Evolutionary conservation across 37 sponge, comb jelly and placozoan species (phyloP).

Genomic region (Theonella swinhoei): DNA sequence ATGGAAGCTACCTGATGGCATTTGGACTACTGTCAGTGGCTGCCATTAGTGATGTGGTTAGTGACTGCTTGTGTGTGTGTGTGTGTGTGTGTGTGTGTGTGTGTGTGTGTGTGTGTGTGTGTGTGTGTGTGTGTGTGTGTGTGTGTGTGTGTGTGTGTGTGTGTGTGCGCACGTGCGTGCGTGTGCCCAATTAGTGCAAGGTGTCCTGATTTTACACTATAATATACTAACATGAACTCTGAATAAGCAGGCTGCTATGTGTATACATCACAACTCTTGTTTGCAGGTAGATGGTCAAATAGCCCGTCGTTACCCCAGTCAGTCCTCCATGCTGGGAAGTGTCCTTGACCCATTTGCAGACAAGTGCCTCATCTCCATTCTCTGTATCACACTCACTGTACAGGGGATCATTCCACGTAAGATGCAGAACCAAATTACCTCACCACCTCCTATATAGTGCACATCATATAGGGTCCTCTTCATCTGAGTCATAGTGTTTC

Average conservation of each 20-base stretch:
- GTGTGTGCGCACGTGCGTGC: no score
- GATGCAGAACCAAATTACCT: not conserved
- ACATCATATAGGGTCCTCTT: not conserved
- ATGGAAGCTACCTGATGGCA: slow-evolving; percentile 47
- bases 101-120: no score
- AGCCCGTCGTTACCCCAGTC: slow-evolving; percentile 74
- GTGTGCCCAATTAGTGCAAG: no score
- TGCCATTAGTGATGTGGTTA: slow-evolving; percentile 76
- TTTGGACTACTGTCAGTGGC: slow-evolving; percentile 63
- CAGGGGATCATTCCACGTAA: slow-evolving; percentile 74
- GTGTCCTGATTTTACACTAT: no score
- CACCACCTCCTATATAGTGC: no score
- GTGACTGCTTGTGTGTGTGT: not conserved
- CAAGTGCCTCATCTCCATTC: slow-evolving; percentile 69
- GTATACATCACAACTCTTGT: no score
- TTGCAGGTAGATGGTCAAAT: slow-evolving; percentile 84
- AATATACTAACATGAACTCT: no score
- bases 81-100: not conserved
- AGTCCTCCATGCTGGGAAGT: slow-evolving; percentile 74
- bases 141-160: no score
- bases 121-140: no score
- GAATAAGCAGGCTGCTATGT: no score
- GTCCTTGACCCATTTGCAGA: slow-evolving; percentile 91
- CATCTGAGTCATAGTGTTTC: not conserved
- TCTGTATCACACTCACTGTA: slow-evolving; percentile 64